Evolutionary conservation across 2,888 invertebrate species (phyloP), one percentile per base, ranked within the genome.

Genomic region (Eupithecia insigniata): DNA sequence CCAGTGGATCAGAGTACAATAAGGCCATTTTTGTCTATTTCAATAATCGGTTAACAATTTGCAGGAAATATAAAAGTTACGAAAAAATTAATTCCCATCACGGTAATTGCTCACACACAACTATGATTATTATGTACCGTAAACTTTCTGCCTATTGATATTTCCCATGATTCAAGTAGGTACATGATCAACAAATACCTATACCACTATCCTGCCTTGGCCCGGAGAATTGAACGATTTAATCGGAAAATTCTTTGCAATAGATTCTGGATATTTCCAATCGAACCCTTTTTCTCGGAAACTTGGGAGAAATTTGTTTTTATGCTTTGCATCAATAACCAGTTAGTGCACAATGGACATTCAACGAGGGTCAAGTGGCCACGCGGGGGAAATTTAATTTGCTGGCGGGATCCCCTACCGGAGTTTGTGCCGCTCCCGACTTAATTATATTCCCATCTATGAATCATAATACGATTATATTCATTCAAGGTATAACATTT

Each of bases 311-410:
- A 80, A 80, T 80, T 83, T 81, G 82, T 84, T 86, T 82, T 85
- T 83, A 85, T 82, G 82, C 83, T 82, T 84, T 85, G 85, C 85
- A 87, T 85, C 87, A 85, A 87, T 86, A 86, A 85, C 85, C 84
- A 83, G 87, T 85, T 86, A 87, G 83, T 88, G 85, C 85, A 85
- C 85, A 85, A 87, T 88, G 84, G 85, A 81, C 83, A 83, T 85
- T 83, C 81, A 83, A 86, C 84, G 76, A 86, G 88, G 89, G 87
- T 89, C 86, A 87, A 89, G 88, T 88, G 86, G 85, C 81, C 86
- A 82, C 88, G 70, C 81, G 88, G 85, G 89, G 82, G 76, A 86
- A 88, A 88, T 89, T 87, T 88, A 89, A 89, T 90, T 89, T 89
- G 85, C 85, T 84, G 85, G 81, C 84, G 79, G 82, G 83, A 82